phyloP scores from a whole-genome alignment of 2,888 invertebrate species.

The Rhorus exstirpatorius region DNA sequence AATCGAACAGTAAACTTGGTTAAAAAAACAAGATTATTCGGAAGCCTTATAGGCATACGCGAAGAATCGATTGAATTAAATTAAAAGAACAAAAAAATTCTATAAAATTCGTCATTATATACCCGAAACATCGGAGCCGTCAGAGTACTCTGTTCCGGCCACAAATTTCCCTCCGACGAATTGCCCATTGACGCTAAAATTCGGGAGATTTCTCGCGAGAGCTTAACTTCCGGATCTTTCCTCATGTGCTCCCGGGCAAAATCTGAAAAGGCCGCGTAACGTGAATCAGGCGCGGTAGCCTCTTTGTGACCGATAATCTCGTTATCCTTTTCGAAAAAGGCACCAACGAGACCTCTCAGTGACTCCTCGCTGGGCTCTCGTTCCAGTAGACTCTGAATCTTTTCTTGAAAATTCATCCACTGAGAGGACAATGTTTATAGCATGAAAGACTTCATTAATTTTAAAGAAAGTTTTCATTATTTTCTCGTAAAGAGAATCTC shows the following conservation, averaged over 20 bases:
- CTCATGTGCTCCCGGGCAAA: constrained; percentile 76
- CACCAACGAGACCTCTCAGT: constrained; percentile 73
- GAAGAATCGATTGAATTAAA: background rate
- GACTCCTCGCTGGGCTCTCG: constrained; percentile 75
- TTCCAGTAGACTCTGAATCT: constrained; percentile 76
- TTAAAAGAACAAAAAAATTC: background rate
- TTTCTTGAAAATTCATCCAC: constrained; percentile 79
- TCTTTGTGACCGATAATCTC: constrained; percentile 77
- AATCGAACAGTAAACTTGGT: background rate
- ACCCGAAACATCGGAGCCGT: constrained; percentile 81
- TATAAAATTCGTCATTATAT: background rate
- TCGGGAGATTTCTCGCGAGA: constrained; percentile 77
- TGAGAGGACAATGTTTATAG: constrained; percentile 46
- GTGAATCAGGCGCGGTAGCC: constrained; percentile 75
- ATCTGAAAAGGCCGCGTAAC: constrained; percentile 76
- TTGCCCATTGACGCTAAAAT: constrained; percentile 71
- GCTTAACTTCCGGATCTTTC: constrained; percentile 76
- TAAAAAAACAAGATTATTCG: too few relatives aligned
- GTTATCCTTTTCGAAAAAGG: constrained; percentile 72
- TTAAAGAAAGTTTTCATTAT: too few relatives aligned
- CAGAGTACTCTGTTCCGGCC: constrained; percentile 78
- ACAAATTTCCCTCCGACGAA: constrained; percentile 71
- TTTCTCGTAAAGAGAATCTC: background rate
- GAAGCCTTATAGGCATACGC: background rate
- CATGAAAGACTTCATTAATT: too few relatives aligned